A percentile compares a stretch with the other conserved stretches of the same genome.
Evolutionary conservation across 2,888 invertebrate species (phyloP).

Genomic region (Siphlonurus alternatus): DNA sequence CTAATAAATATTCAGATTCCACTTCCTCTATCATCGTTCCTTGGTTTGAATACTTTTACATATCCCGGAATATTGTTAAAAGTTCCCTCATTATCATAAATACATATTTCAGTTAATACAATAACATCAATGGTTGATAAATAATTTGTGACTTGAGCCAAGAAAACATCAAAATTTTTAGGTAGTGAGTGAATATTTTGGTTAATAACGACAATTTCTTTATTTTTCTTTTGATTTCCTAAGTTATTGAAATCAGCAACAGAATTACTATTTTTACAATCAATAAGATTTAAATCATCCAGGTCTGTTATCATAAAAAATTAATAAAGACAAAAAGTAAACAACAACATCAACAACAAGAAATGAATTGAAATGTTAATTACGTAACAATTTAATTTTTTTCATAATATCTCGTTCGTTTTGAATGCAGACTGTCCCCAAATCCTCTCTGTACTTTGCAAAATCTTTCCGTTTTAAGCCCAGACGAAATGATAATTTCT

Average conservation of each 20-base stretch:
- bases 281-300: no score
- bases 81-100: neutral
- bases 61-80: neutral
- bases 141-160: neutral
- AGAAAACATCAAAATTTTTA: neutral
- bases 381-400: no score
- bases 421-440: neutral
- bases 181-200: neutral
- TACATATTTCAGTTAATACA: neutral
- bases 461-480: neutral
- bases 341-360: no score
- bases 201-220: neutral
- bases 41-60: neutral
- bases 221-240: neutral
- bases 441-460: neutral
- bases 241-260: no score
- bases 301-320: no score
- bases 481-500: no score
- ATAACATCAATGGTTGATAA: neutral
- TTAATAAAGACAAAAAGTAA: no score
- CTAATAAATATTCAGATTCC: neutral
- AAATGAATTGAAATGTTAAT: no score
- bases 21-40: neutral
- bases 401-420: neutral
- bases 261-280: no score